Percentiles rank a stretch among this genome's conserved stretches.
Evolutionary conservation across 2,888 invertebrate species (phyloP).

Genomic region (Odiellus spinosus): DNA sequence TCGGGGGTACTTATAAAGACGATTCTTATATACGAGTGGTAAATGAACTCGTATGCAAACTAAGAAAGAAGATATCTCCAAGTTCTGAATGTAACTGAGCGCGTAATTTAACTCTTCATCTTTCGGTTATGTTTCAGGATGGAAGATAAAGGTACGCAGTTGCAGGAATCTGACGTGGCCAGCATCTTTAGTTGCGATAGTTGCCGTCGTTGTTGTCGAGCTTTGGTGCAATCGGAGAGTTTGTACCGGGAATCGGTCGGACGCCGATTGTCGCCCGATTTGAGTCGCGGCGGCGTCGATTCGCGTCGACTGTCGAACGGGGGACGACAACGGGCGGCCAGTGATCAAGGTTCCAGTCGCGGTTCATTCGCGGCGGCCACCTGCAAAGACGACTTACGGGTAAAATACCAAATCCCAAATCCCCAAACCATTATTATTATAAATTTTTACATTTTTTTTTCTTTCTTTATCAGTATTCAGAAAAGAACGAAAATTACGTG

Average conservation of each 20-base stretch:
- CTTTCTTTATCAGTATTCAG: not conserved
- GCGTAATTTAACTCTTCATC: conserved; percentile 7
- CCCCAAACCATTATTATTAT: too few species aligned
- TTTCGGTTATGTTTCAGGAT: conserved; percentile 7
- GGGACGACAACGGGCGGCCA: not conserved
- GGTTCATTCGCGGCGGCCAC: not conserved
- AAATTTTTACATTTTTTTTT: too few species aligned
- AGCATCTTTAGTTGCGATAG: conserved; percentile 23
- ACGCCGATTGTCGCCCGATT: too few species aligned
- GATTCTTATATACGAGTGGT: too few species aligned
- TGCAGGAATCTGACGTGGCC: conserved; percentile 17
- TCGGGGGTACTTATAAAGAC: too few species aligned
- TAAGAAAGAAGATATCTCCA: not conserved
- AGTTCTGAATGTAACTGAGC: too few species aligned
- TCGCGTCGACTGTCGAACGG: too few species aligned
- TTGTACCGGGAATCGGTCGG: too few species aligned
- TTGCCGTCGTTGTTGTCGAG: conserved; percentile 20
- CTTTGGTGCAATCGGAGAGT: conserved; percentile 10
- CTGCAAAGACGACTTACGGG: not conserved
- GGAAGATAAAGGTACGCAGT: conserved; percentile 7
- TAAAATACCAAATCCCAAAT: too few species aligned
- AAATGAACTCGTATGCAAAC: not conserved
- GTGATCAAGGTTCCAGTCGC: not conserved
- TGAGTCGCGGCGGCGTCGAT: too few species aligned
- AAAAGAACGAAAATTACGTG: conserved; percentile 16